phyloP scores from a whole-genome alignment of 1,140 invertebrate species.

The Temnothorax longispinosus region DNA sequence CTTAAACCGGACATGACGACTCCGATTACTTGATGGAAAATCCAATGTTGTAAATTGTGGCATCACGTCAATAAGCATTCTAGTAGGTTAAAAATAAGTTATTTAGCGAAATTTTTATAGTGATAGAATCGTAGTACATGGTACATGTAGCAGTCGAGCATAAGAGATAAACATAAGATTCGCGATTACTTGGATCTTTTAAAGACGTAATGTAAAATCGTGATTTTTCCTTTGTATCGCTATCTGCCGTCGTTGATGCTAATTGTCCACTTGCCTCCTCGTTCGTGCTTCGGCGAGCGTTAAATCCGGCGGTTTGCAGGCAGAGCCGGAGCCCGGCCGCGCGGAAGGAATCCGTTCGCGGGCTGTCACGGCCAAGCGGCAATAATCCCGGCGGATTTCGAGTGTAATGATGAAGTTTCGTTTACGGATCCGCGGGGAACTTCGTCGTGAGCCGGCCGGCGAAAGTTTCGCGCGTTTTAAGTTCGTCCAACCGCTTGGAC shows the following conservation, averaged over 20 bases:
- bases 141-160: neutral
- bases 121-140: neutral
- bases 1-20: neutral
- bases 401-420: conserved; percentile 62
- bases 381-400: conserved; percentile 50
- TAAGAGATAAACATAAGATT: neutral
- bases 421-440: conserved; percentile 47
- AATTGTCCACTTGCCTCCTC: conserved; percentile 33
- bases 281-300: conserved; percentile 14
- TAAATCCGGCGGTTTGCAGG: conserved; percentile 41
- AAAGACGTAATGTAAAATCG: neutral
- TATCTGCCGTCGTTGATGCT: conserved; percentile 14
- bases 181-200: neutral
- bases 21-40: neutral
- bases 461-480: conserved; percentile 47
- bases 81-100: neutral
- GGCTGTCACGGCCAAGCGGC: conserved; percentile 53
- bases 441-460: conserved; percentile 16
- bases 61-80: neutral
- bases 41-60: neutral
- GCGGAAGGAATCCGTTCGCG: conserved; percentile 51
- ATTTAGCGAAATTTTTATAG: neutral
- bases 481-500: conserved; percentile 34
- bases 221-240: neutral
- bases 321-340: neutral